Evolutionary conservation across 2,888 invertebrate species (phyloP).

Genomic region (Drosophila flavopinicola): DNA sequence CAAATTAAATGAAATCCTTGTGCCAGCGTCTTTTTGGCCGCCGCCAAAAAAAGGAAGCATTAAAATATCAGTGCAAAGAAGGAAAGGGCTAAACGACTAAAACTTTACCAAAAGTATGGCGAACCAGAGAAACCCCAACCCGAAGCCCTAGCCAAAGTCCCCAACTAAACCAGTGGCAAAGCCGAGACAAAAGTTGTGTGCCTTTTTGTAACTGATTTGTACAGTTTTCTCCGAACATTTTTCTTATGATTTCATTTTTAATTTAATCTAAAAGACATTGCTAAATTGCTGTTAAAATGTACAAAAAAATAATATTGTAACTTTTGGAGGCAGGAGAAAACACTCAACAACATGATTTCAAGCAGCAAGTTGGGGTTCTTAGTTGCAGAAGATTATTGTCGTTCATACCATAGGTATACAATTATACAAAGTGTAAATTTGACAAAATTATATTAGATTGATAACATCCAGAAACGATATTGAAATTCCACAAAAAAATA

Average conservation of each 20-base stretch:
- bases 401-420: no score
- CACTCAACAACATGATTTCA: slow-evolving; percentile 25
- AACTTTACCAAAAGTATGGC: slow-evolving; percentile 69
- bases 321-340: slow-evolving; percentile 7
- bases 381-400: no score
- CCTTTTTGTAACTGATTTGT: slow-evolving; percentile 74
- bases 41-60: slow-evolving; percentile 66
- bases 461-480: no score
- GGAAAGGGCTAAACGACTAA: slow-evolving; percentile 73
- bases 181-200: slow-evolving; percentile 65
- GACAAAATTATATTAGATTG: no score
- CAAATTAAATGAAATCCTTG: slow-evolving; percentile 78
- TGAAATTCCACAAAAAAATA: no score
- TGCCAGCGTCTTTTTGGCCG: slow-evolving; percentile 49
- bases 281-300: slow-evolving; percentile 76
- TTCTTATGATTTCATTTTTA: slow-evolving; percentile 76
- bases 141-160: slow-evolving; percentile 9
- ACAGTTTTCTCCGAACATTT: slow-evolving; percentile 59
- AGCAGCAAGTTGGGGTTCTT: not conserved
- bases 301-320: slow-evolving; percentile 15
- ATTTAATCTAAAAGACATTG: slow-evolving; percentile 78
- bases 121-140: slow-evolving; percentile 36
- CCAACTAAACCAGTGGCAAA: slow-evolving; percentile 42
- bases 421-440: no score
- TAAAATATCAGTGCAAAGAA: slow-evolving; percentile 75